These are phyloP conservation scores for Diuraphis noxia DNA, from an alignment of 1,140 invertebrate genomes.

Conservation along the genomic window DNA sequence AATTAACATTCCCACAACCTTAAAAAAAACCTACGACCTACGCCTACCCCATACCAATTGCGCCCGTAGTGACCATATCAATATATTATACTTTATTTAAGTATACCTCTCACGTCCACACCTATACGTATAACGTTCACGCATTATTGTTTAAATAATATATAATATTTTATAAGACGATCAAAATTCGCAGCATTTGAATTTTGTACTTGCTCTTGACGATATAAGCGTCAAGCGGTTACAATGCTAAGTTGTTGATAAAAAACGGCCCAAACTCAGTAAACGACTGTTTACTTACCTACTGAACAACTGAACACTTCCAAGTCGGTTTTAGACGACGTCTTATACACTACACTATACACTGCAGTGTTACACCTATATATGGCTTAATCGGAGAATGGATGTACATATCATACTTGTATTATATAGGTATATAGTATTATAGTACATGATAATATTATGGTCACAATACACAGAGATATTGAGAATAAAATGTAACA, in stretches of 20 bases:
- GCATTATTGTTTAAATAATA: neutral
- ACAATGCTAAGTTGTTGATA: neutral
- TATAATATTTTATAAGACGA: neutral
- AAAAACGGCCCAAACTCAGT: neutral
- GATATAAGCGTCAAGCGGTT: neutral
- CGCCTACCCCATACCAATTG: neutral
- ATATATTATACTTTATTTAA: too few relatives aligned
- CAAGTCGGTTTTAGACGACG: too few relatives aligned
- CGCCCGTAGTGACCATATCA: neutral
- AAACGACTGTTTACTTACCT: neutral
- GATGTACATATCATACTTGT: neutral
- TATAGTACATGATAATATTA: too few relatives aligned
- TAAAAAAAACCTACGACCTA: neutral
- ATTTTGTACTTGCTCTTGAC: neutral
- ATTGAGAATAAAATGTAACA: neutral
- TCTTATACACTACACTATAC: too few relatives aligned
- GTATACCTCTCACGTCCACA: neutral
- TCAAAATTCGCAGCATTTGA: neutral
- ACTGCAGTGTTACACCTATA: neutral
- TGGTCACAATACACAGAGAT: neutral
- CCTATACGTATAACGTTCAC: too few relatives aligned
- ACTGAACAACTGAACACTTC: too few relatives aligned
- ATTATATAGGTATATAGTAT: neutral
- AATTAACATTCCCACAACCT: neutral
- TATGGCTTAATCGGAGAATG: neutral